A percentile compares a stretch with the other conserved stretches of the same genome.
These are phyloP conservation scores for Alethe castanea DNA, from an alignment of 2,113 vertebrate species.

Conservation along the genomic window DNA sequence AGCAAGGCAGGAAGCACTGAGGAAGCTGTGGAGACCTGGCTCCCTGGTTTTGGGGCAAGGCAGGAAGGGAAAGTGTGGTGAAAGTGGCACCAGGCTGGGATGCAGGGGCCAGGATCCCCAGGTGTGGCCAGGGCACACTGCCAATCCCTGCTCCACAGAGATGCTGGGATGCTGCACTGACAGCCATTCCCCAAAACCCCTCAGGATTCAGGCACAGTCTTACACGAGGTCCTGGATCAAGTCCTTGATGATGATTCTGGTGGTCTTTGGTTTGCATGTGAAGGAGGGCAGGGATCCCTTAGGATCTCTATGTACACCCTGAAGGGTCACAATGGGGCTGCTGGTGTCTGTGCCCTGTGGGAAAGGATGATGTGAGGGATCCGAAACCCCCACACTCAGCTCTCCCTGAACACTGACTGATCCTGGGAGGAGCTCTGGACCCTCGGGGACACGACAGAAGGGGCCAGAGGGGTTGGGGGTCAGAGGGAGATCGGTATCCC, in stretches of 20 bases:
- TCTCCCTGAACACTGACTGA: too few relatives aligned
- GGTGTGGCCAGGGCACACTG: neutral
- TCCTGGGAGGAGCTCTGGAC: too few relatives aligned
- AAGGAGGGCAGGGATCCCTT: too few relatives aligned
- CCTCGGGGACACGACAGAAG: too few relatives aligned
- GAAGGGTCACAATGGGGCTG: too few relatives aligned
- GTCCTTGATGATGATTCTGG: constrained; percentile 82
- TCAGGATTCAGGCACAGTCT: neutral
- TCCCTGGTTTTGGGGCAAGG: neutral
- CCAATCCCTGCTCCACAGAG: neutral
- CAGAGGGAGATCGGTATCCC: too few relatives aligned
- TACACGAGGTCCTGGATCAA: constrained; percentile 81
- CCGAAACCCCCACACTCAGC: too few relatives aligned
- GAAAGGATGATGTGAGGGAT: too few relatives aligned
- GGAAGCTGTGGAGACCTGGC: neutral
- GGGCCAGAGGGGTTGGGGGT: too few relatives aligned
- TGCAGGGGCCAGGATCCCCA: neutral
- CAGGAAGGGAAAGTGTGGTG: neutral
- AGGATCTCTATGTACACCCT: too few relatives aligned
- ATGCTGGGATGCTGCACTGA: neutral
- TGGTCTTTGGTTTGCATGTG: constrained; percentile 9
- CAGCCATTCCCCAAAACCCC: too few relatives aligned
- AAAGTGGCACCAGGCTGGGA: neutral
- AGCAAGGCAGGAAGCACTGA: neutral
- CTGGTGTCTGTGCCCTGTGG: too few relatives aligned